Evolutionary conservation across 2,113 vertebrate genomes (phyloP).

Genomic region (Pteropus alecto): DNA sequence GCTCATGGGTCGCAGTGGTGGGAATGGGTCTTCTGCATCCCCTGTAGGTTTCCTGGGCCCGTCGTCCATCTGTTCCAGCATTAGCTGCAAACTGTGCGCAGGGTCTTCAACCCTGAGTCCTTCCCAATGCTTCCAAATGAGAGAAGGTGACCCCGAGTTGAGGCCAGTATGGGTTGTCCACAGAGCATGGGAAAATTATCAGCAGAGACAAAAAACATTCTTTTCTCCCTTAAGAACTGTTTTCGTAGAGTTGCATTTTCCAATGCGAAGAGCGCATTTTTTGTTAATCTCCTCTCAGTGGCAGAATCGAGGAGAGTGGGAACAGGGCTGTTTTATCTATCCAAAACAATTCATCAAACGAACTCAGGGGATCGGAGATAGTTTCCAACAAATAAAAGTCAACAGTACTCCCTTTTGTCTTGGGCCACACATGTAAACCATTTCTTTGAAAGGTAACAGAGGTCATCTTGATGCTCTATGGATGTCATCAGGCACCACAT

Average conservation of each 20-base stretch:
- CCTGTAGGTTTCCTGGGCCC: not conserved
- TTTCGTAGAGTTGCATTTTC: slow-evolving; percentile 81
- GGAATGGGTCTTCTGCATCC: not conserved
- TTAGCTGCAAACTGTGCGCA: not conserved
- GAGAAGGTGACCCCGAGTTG: slow-evolving; percentile 64
- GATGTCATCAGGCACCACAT: slow-evolving; percentile 31
- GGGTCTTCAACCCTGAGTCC: not conserved
- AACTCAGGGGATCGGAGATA: slow-evolving; percentile 45
- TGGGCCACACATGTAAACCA: slow-evolving; percentile 52
- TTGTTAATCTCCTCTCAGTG: slow-evolving; percentile 78
- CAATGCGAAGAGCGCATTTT: slow-evolving; percentile 77
- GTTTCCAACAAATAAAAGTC: slow-evolving; percentile 71
- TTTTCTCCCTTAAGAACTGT: slow-evolving; percentile 76
- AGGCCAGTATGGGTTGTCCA: slow-evolving; percentile 66
- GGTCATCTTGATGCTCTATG: slow-evolving; percentile 76
- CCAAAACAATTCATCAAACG: slow-evolving; percentile 71
- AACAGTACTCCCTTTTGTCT: slow-evolving; percentile 64
- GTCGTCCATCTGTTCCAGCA: not conserved
- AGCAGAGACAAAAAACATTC: slow-evolving; percentile 66
- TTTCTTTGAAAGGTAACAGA: slow-evolving; percentile 76
- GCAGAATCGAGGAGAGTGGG: slow-evolving; percentile 70
- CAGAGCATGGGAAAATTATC: slow-evolving; percentile 80
- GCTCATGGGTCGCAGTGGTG: not conserved
- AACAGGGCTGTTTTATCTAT: slow-evolving; percentile 79
- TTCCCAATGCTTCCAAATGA: slow-evolving; percentile 33